phyloP scores from a whole-genome alignment of 1,140 invertebrate genomes.

The Scaptodrosophila lebanonensis region DNA sequence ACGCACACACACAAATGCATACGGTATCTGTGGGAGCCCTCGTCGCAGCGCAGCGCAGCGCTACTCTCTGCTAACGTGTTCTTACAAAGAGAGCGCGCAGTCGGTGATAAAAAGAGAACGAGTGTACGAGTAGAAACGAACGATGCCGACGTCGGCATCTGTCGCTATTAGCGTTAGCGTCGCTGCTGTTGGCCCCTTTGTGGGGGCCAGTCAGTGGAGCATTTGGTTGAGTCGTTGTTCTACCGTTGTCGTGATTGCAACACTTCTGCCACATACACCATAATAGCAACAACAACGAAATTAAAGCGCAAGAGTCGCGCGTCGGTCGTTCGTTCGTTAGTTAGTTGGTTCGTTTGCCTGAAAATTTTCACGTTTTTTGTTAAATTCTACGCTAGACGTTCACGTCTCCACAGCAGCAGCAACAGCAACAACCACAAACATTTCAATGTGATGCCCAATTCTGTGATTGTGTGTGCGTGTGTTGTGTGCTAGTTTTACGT shows the following conservation, averaged over 20 bases:
- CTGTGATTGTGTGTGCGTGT: conserved; percentile 21
- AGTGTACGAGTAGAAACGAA: conserved; percentile 1
- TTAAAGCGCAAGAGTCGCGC: not conserved
- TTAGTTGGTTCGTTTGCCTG: conserved; percentile 32
- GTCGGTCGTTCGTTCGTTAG: no score
- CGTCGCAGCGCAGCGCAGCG: conserved; percentile 1
- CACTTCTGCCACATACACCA: conserved; percentile 44
- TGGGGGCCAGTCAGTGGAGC: conserved; percentile 56
- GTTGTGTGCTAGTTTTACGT: conserved; percentile 68
- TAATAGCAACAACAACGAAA: conserved; percentile 1
- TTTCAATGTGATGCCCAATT: conserved; percentile 39
- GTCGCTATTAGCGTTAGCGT: no score
- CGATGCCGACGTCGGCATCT: conserved; percentile 1
- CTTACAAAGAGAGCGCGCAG: conserved; percentile 33
- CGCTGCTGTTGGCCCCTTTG: conserved; percentile 32
- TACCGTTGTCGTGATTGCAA: conserved; percentile 75
- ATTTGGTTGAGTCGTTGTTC: conserved; percentile 71
- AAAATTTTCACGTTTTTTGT: conserved; percentile 25
- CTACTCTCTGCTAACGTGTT: conserved; percentile 3
- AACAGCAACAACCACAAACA: conserved; percentile 37
- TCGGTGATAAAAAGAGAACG: conserved; percentile 31
- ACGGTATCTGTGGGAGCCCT: conserved; percentile 68
- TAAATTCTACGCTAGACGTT: conserved; percentile 22
- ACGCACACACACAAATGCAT: conserved; percentile 34
- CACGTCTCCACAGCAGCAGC: conserved; percentile 27